Percentiles rank a stretch among this genome's conserved stretches.
Evolutionary conservation across 2,113 vertebrate genomes (phyloP).

Genomic region (Percina caprodes): DNA sequence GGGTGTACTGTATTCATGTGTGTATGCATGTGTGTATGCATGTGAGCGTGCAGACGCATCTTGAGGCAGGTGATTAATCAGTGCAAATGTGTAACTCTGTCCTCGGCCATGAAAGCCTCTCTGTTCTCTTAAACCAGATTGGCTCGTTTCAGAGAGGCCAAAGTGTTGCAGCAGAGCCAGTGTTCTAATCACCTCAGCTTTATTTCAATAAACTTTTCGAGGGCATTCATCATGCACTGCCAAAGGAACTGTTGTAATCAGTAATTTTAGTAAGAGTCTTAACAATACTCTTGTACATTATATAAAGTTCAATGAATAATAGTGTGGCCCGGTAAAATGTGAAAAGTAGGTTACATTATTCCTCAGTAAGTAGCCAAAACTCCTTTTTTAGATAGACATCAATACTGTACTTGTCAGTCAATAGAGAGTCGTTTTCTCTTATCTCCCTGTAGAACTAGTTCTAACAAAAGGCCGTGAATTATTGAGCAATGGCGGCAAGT

Average conservation of each 20-base stretch:
- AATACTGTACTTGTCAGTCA: no score
- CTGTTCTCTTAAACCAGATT: slow-evolving; percentile 48
- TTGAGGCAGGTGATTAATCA: slow-evolving; percentile 69
- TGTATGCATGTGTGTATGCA: background rate
- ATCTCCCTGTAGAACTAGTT: no score
- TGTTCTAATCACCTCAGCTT: slow-evolving; percentile 45
- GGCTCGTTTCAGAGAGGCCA: slow-evolving; percentile 20
- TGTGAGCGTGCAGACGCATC: background rate
- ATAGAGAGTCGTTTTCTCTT: no score
- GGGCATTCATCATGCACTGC: slow-evolving; percentile 46
- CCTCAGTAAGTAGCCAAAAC: no score
- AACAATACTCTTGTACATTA: slow-evolving; percentile 14
- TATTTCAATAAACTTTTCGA: slow-evolving; percentile 49
- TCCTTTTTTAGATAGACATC: no score
- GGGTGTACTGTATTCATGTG: background rate
- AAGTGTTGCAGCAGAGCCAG: slow-evolving; percentile 29
- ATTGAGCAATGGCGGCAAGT: no score
- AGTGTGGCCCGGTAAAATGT: no score
- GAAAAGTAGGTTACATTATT: no score
- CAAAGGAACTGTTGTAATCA: slow-evolving; percentile 45
- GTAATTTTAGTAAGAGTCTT: slow-evolving; percentile 16
- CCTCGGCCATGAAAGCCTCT: slow-evolving; percentile 51
- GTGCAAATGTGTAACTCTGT: slow-evolving; percentile 54
- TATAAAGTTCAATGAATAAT: no score
- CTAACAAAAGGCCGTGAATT: no score